These are phyloP conservation scores for Ceratina australensis DNA, from an alignment of 1,140 invertebrate genomes.

Conservation along the genomic window DNA sequence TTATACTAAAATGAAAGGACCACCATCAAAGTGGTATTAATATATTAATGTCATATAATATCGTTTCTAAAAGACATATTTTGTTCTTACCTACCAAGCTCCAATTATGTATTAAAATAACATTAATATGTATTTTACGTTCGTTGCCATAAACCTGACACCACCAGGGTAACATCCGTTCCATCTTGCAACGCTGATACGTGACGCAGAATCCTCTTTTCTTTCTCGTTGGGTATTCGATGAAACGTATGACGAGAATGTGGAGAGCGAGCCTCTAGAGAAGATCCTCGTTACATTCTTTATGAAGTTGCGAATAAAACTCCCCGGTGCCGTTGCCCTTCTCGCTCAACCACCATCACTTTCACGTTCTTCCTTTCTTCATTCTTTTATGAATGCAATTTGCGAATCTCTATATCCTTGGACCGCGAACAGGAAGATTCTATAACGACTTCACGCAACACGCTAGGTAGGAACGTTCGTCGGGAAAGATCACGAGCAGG, in stretches of 20 bases:
- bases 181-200: neutral
- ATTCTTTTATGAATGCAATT: neutral
- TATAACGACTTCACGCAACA: neutral
- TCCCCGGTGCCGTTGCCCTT: neutral
- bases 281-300: constrained; percentile 29
- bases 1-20: neutral
- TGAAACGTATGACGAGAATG: neutral
- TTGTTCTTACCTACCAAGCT: neutral
- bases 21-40: no score
- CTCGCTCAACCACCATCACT: neutral
- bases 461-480: neutral
- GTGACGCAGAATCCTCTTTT: neutral
- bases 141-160: no score
- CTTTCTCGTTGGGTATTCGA: constrained; percentile 20
- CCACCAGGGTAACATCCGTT: neutral
- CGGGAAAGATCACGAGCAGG: neutral
- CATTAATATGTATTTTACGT: neutral
- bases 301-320: constrained; percentile 18
- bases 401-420: neutral
- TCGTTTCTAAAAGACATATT: no score
- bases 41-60: no score
- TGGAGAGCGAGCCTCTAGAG: neutral
- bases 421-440: neutral
- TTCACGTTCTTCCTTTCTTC: neutral
- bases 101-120: neutral